Evolutionary conservation across 2,888 invertebrate genomes (phyloP).

Genomic region (Zaprionus lineosus): DNA sequence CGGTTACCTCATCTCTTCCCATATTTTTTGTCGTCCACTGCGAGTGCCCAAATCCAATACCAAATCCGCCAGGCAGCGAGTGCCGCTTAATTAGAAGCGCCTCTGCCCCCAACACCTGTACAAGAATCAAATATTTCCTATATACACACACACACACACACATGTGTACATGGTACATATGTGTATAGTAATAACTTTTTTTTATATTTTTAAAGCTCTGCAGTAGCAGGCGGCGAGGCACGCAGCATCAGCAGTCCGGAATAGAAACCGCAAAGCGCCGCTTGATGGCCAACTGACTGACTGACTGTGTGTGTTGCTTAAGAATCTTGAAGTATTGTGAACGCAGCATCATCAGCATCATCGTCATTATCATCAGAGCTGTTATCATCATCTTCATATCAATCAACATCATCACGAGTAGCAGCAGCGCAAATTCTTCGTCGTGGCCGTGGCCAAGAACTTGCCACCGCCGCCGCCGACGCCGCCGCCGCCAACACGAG

Average conservation of each 20-base stretch:
- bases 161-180: no score
- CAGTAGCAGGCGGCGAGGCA: no score
- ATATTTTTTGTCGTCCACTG: slow-evolving; percentile 45
- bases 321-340: slow-evolving; percentile 41
- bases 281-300: slow-evolving; percentile 75
- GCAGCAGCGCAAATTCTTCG: slow-evolving; percentile 58
- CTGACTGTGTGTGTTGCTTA: slow-evolving; percentile 57
- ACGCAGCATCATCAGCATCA: slow-evolving; percentile 24
- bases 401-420: slow-evolving; percentile 45
- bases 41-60: slow-evolving; percentile 35
- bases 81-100: slow-evolving; percentile 72
- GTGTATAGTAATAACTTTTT: no score
- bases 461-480: slow-evolving; percentile 34
- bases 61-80: slow-evolving; percentile 42
- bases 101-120: slow-evolving; percentile 69
- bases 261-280: slow-evolving; percentile 69
- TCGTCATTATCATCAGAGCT: slow-evolving; percentile 35
- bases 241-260: slow-evolving; percentile 26
- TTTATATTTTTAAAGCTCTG: no score
- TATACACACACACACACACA: background rate
- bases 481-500: slow-evolving; percentile 39
- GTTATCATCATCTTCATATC: slow-evolving; percentile 53
- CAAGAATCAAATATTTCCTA: slow-evolving; percentile 7
- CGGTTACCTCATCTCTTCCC: slow-evolving; percentile 42
- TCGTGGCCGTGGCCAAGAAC: slow-evolving; percentile 70